Conservation (phyloP, 2,113 vertebrate genomes). For the Meleagris gallopavo region DNA sequence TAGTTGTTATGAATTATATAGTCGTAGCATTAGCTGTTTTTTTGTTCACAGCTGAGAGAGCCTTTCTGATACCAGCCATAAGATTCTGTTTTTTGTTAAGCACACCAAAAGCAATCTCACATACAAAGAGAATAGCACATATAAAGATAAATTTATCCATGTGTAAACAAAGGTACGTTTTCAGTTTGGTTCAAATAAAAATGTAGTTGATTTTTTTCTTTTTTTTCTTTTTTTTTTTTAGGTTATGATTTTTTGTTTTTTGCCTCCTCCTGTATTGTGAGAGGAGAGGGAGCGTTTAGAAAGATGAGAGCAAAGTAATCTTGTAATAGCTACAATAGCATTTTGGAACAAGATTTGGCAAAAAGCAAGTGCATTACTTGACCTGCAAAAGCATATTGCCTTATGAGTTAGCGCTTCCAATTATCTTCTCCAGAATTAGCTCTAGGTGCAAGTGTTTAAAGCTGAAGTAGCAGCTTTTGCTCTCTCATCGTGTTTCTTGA, state of each 20-base stretch:
- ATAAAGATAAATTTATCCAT: neutral
- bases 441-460: neutral
- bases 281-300: neutral
- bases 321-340: neutral
- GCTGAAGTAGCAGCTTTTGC: neutral
- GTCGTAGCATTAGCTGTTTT: neutral
- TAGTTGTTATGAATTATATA: neutral
- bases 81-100: neutral
- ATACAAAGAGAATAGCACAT: neutral
- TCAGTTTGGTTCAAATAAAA: neutral
- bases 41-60: neutral
- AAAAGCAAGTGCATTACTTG: neutral
- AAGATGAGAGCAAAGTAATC: neutral
- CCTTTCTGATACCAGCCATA: neutral
- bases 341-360: neutral
- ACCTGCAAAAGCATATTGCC: fast-evolving
- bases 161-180: neutral
- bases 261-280: neutral
- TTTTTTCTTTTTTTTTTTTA: neutral
- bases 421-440: neutral
- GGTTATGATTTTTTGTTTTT: neutral
- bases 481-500: neutral
- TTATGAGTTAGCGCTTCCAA: neutral
- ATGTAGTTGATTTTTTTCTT: neutral
- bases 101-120: neutral